These are phyloP conservation scores for Pseudois nayaur DNA, from an alignment of 2,113 vertebrate species.

Conservation along the genomic window DNA sequence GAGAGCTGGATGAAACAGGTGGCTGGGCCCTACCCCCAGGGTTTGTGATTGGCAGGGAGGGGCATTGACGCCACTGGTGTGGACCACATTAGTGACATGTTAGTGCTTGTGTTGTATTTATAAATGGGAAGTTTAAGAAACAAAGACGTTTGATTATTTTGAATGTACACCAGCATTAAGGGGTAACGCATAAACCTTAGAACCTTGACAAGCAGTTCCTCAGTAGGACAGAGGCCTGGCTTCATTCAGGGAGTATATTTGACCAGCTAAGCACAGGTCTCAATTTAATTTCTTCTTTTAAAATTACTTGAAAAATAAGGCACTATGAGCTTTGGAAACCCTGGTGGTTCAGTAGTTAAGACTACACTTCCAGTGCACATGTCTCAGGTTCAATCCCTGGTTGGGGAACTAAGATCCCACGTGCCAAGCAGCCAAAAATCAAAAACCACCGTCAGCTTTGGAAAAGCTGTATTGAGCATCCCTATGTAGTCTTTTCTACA, in stretches of 20 bases:
- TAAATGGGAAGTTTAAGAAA: background rate
- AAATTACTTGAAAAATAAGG: constrained; percentile 8
- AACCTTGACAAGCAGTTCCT: background rate
- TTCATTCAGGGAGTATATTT: background rate
- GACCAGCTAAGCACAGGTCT: background rate
- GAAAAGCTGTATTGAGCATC: background rate
- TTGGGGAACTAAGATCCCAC: background rate
- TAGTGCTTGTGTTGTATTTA: background rate
- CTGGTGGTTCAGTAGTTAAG: background rate
- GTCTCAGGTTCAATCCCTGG: background rate
- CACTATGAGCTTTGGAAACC: background rate
- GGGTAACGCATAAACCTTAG: background rate
- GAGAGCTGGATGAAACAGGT: background rate
- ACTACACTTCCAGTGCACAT: background rate
- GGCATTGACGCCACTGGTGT: background rate
- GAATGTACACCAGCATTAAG: background rate
- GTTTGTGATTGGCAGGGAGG: background rate
- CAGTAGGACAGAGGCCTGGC: background rate
- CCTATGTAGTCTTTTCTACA: background rate
- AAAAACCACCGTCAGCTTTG: background rate
- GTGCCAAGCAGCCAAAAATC: background rate
- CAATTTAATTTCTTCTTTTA: background rate
- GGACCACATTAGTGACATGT: background rate
- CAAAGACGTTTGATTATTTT: background rate
- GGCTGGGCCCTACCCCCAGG: background rate